phyloP scores from a whole-genome alignment of 2,113 vertebrate species.

The Apodemus speciosus region DNA sequence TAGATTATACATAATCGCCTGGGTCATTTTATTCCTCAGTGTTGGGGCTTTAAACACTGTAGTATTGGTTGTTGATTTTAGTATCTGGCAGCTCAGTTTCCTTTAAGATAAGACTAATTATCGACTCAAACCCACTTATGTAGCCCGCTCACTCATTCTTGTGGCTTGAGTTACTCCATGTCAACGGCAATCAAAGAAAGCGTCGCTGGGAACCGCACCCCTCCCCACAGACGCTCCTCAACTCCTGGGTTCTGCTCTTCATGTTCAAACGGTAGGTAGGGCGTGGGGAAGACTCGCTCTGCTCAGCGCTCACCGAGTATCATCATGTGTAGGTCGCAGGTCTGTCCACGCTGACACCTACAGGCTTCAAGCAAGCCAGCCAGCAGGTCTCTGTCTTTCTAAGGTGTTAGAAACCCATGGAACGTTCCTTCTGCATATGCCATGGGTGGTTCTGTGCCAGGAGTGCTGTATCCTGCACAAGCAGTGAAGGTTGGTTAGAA shows the following conservation, averaged over 20 bases:
- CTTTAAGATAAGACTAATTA: conserved; percentile 56
- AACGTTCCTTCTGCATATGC: fast-evolving
- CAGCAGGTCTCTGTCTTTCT: background rate
- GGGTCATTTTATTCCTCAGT: background rate
- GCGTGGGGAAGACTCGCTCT: background rate
- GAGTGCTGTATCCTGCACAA: background rate
- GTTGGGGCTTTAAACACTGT: background rate
- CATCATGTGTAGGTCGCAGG: no score
- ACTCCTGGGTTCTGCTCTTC: background rate
- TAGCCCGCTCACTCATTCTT: background rate
- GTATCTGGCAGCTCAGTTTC: conserved; percentile 55
- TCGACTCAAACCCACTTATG: conserved; percentile 32
- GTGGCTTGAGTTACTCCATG: conserved; percentile 27
- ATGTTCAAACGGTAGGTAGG: background rate
- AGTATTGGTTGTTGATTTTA: conserved; percentile 51
- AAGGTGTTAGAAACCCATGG: background rate
- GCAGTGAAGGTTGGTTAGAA: no score
- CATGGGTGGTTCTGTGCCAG: background rate
- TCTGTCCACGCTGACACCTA: no score
- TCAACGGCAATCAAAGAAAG: background rate
- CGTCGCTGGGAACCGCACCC: conserved; percentile 39
- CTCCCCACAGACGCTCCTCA: background rate
- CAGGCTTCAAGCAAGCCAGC: background rate
- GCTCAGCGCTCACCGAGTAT: background rate
- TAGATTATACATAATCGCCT: background rate